phyloP scores from a whole-genome alignment of 2,113 vertebrate genomes.

The Arvicanthis niloticus region DNA sequence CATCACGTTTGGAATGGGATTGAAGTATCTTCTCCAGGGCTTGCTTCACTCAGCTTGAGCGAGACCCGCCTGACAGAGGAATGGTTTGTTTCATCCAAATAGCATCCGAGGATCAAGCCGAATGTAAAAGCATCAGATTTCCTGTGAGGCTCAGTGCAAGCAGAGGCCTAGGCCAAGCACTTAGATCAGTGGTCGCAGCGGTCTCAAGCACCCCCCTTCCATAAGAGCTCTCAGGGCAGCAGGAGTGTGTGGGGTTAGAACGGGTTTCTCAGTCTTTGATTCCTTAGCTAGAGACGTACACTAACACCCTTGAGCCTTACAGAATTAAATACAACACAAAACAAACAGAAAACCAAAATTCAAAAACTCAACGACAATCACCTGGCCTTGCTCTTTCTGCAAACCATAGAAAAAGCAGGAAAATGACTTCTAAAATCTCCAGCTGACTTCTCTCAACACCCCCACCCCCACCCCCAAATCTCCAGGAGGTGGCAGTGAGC shows the following conservation, averaged over 20 bases:
- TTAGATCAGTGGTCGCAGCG: neutral
- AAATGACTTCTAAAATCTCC: slow-evolving; percentile 27
- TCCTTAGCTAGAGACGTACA: neutral
- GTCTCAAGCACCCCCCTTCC: neutral
- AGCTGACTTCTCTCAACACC: neutral
- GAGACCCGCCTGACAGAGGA: neutral
- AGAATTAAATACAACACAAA: neutral
- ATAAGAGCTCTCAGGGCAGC: neutral
- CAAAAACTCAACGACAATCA: neutral
- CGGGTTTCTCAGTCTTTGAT: neutral
- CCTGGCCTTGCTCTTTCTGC: neutral
- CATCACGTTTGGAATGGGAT: neutral
- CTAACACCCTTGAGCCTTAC: neutral
- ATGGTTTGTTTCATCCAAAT: neutral
- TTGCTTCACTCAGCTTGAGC: neutral
- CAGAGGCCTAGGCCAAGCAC: neutral
- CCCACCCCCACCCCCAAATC: no score
- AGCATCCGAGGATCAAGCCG: neutral
- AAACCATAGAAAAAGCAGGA: neutral
- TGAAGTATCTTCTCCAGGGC: neutral
- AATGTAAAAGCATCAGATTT: neutral
- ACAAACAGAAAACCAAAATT: neutral
- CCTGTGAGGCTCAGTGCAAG: neutral
- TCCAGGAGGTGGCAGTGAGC: no score
- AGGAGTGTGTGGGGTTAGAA: neutral